Percentiles rank a stretch among this genome's conserved stretches.
Evolutionary conservation across 2,888 invertebrate species (phyloP).

Genomic region (Erebia aethiops): DNA sequence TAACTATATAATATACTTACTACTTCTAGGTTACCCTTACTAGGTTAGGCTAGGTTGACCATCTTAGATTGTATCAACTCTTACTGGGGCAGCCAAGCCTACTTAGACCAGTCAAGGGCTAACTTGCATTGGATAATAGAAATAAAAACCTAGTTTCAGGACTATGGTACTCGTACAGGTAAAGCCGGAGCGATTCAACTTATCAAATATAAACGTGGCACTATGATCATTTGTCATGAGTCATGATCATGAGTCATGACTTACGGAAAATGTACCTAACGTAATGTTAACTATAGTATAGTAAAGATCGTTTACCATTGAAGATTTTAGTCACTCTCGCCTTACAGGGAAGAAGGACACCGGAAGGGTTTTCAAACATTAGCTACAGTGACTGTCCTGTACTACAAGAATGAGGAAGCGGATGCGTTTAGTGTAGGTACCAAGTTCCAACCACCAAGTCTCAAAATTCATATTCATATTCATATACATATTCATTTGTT

Average conservation of each 20-base stretch:
- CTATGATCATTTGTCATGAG: neutral
- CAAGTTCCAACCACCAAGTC: neutral
- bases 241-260: neutral
- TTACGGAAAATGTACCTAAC: neutral
- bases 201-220: neutral
- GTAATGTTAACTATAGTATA: neutral
- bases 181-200: neutral
- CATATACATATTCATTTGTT: too few species aligned
- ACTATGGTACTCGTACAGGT: neutral
- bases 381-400: neutral
- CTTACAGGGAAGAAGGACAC: constrained; percentile 4
- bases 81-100: too few species aligned
- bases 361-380: constrained; percentile 3
- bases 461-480: too few species aligned
- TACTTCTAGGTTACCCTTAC: too few species aligned
- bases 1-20: too few species aligned
- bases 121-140: neutral
- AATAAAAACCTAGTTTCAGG: neutral
- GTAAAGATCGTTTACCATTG: neutral
- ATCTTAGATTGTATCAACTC: too few species aligned
- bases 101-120: too few species aligned
- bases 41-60: too few species aligned
- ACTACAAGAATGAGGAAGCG: neutral
- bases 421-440: neutral
- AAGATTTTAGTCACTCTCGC: constrained; percentile 8